Evolutionary conservation across 2,113 vertebrate species (phyloP), one percentile per base, ranked within the genome.

Genomic region (Grantiella picta): DNA sequence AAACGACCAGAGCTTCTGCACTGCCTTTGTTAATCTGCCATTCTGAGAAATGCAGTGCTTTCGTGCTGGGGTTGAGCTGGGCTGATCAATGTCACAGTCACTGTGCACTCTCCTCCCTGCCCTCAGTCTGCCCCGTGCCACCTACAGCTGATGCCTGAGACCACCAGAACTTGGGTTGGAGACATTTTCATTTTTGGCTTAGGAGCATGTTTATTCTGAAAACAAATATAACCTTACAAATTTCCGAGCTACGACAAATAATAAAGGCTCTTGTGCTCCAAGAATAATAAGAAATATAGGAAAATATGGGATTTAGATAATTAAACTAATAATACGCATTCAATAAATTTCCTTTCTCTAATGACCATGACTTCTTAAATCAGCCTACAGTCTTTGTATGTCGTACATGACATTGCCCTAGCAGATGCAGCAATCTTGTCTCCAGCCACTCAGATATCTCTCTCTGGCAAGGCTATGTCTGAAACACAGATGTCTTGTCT

Each of bases 111-210:
- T 63, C 27, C 9, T 54, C 12, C 13, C 8, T 5, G 1, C 22
- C 9, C 8, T 1, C 44, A 56, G 3, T 15, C 25, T 47, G 20
- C 2, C 2, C 31, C 1, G 0, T n/a, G 19, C 9, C 40, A 53
- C 31, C 22, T 64, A 20, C 1, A 4, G 19, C 59, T 72, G 36
- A 25, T 60, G 31, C 1, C 1, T 31, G 13, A 86, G 33, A 59
- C 63, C 9, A 12, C 16, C 15, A 70, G 20, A 45, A 52, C 4
- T 0, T 56, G 35, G 11, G 14, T 63, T 52, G 65, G 40, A 57
- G 20, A 49, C 6, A 40, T 36, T 69, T 56, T 57, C 20, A 28
- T 18, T 64, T 72, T 54, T 54, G 56, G 3, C 11, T 90, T 33
- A 61, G 53, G 79, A 65, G 36, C 1, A 25, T 7, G 2, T 82